Base-by-base conservation (phyloP, 2,888 invertebrate genomes). In the Lottia gigantea region DNA sequence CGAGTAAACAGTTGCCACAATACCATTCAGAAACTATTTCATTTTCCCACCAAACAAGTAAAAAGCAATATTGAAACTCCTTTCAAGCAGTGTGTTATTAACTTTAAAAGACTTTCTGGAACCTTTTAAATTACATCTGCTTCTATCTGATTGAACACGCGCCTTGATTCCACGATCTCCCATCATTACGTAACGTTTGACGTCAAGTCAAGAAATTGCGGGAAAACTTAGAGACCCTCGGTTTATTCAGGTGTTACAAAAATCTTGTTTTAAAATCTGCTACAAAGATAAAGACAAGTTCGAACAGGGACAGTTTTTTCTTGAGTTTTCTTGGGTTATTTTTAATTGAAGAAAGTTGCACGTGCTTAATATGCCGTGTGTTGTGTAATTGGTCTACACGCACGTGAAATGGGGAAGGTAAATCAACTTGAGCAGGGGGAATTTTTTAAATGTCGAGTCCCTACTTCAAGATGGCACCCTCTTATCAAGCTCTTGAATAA, bases 311-410 rank as follows among this genome's bases (percentile, higher is more conserved):
- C 63, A 68, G 46, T 47, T 68, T 47, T 40, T 31, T 40, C 62
- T 64, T 68, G 63, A 45, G 49, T 63, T 68, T 68, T 68, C 45
- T 46, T 45, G 15, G 40, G 40, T 55, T 46, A 68, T 46, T 31
- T 63, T 64, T 68, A 68, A 68, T 68, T 46, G 68, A 62, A 62
- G 64, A n/a, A 45, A 55, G 55, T n/a, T 68, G 64, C 68, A 68
- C 68, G 68, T 64, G 68, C 49, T 40, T 45, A 40, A 64, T 47
- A 26, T 64, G 64, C 26, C 47, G 64, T 68, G 31, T 40, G 68
- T 31, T 45, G 63, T 45, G 63, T 68, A 68, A 68, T 68, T 68
- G 68, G 40, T 68, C 49, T 68, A 68, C 63, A 63, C 63, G 64
- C 68, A 68, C 64, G 63, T 63, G 64, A 64, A 68, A 64, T 47